Base-by-base conservation (phyloP, 2,888 invertebrate species). In the Halocaridina rubra region DNA sequence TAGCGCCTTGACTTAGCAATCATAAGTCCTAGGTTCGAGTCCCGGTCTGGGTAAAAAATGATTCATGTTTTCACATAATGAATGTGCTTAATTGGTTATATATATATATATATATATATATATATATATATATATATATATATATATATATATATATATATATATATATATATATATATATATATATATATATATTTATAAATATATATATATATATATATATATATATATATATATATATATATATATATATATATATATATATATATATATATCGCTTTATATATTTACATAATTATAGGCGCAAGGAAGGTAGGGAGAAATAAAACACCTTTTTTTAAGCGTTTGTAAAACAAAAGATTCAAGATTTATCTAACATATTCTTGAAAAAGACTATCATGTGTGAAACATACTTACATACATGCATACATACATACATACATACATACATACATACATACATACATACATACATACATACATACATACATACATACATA, bases 141-240 rank as follows among this genome's bases (percentile, higher is more conserved):
- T 61, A 61, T 61, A 61, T 61, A 61, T 61, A 61, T 61, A 61
- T 61, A n/a, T 61, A 61, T 61, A 61, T 61, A 61, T 61, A 22
- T 61, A 61, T 22, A 61, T 22, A 61, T 61, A 61, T 61, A 61
- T 61, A 61, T 22, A n/a, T 61, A 61, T 61, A 61, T 61, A 19
- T 22, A 61, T 61, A 61, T 61, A 22, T 61, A 61, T 61, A 61
- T 61, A 61, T 61, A 61, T 61, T 10, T 61, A 22, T 19, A 61
- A 10, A 61, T 61, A 61, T 61, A 61, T 22, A 61, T 61, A 61
- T 61, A 61, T 22, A 61, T 61, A 61, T 61, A 61, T 61, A 61
- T 61, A 61, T 61, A 61, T 61, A 61, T 61, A 61, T 61, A 61
- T 61, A 61, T 61, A 61, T 61, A 61, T 61, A 61, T 61, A 61